These are phyloP conservation scores for Pristionchus arcanus DNA, from an alignment of 2,888 invertebrate species.

Conservation along the genomic window DNA sequence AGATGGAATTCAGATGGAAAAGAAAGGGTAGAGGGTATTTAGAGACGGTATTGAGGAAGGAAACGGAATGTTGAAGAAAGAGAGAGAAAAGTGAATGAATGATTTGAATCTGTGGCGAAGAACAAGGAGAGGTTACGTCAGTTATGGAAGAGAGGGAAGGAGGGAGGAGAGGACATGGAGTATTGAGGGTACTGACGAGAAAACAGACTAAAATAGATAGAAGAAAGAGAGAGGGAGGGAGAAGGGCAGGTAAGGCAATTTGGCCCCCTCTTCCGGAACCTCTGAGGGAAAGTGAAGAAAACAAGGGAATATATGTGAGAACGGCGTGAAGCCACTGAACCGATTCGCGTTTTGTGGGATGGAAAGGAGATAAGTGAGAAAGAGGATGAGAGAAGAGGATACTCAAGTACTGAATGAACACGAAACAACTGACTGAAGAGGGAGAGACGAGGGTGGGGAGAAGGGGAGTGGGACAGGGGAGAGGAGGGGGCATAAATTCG, in stretches of 20 bases:
- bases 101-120: not conserved
- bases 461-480: slow-evolving; percentile 17
- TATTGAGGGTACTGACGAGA: not conserved
- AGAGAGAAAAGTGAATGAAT: slow-evolving; percentile 29
- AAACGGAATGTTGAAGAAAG: not conserved
- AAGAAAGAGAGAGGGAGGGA: not conserved
- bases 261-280: not conserved
- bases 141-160: slow-evolving; percentile 13
- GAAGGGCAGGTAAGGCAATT: slow-evolving; percentile 37
- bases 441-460: not conserved
- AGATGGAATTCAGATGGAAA: not conserved
- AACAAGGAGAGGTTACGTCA: not conserved
- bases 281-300: slow-evolving; percentile 7
- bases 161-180: not conserved
- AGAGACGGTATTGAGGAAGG: not conserved
- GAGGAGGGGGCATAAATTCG: slow-evolving; percentile 21
- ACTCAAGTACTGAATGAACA: slow-evolving; percentile 38
- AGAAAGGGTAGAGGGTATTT: slow-evolving; percentile 2
- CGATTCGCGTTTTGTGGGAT: not conserved
- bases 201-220: slow-evolving; percentile 27
- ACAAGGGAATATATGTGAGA: not conserved
- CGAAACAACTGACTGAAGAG: slow-evolving; percentile 48
- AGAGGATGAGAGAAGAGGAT: slow-evolving; percentile 9
- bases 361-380: slow-evolving; percentile 6
- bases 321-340: not conserved